phyloP scores from a whole-genome alignment of 2,797 vertebrate species.

The Brachyalestes nurse region DNA sequence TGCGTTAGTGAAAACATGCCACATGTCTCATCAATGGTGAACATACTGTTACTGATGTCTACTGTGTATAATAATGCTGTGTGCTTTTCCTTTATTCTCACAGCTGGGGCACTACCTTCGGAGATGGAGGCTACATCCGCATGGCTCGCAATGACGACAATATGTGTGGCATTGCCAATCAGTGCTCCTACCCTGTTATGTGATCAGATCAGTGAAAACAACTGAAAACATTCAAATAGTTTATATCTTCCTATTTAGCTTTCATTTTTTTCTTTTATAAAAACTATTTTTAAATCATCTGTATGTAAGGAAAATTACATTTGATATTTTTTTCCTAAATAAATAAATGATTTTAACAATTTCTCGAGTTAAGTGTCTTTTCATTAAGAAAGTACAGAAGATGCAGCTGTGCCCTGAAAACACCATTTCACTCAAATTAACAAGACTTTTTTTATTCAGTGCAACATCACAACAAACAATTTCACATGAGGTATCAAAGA shows the following conservation, averaged over 20 bases:
- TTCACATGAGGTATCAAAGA: conserved; percentile 89
- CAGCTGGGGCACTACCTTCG: conserved; percentile 85
- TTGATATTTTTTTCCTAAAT: neutral
- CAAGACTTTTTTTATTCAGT: conserved; percentile 84
- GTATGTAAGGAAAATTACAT: neutral
- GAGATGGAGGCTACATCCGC: conserved; percentile 86
- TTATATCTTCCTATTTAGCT: neutral
- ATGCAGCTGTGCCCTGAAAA: neutral
- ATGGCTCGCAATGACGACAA: conserved; percentile 85
- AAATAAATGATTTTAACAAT: neutral
- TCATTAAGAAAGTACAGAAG: neutral
- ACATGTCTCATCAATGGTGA: neutral
- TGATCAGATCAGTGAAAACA: conserved; percentile 58
- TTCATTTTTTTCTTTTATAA: neutral
- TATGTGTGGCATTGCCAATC: conserved; percentile 86
- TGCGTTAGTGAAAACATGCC: neutral
- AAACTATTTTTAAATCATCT: neutral
- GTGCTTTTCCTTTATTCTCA: conserved; percentile 18
- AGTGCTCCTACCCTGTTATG: conserved; percentile 79
- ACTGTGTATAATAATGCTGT: neutral
- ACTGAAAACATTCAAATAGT: neutral
- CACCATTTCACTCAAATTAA: conserved; percentile 60
- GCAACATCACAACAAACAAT: conserved; percentile 88
- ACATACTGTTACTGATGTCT: neutral
- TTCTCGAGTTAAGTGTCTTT: neutral